Evolutionary conservation across 2,888 invertebrate genomes (phyloP), one percentile per base, ranked within the genome.

Genomic region (Rosalia funebris): DNA sequence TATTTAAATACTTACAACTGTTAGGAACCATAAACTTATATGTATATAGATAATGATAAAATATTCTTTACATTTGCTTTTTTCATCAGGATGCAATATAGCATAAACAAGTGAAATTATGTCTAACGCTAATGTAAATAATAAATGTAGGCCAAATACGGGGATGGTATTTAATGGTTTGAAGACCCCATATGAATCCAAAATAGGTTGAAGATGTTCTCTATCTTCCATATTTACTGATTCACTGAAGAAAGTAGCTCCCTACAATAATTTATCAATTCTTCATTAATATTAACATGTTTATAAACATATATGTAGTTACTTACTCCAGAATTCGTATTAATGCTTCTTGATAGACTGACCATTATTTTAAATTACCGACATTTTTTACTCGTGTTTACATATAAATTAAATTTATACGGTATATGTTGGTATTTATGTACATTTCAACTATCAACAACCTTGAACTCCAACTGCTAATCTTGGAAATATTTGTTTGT

Each of bases 11-110:
- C 81, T 81, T 80, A 87, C 87, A 75, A 84, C 79, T 46, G 87
- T 85, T 45, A 87, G 68, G 65, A 85, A 82, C 87, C 87, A 88
- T 63, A 86, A 83, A 10, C 80, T 82, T 19, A 83, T 84, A 58
- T 88, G 85, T 53, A 85, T 76, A 74, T 88, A 87, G 17, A 87
- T 81, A 76, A 87, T 82, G 56, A 85, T 80, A 71, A 87, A 87
- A 70, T 86, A 87, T 39, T 87, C 86, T 58, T 83, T 81, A 69
- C 86, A 86, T 69, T 81, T 82, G 60, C 81, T 79, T 15, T 80
- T 78, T 58, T 76, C 73, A 66, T 79, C 76, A n/a, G 80, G 81
- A 69, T 81, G 79, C 25, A 68, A 64, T 16, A 77, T 60, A 20
- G 82, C 79, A 69, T 78, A 79, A 7, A 77, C 72, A 50, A 82